Conservation (phyloP, 2,888 invertebrate genomes). For the Polyommatus iphigenia region DNA sequence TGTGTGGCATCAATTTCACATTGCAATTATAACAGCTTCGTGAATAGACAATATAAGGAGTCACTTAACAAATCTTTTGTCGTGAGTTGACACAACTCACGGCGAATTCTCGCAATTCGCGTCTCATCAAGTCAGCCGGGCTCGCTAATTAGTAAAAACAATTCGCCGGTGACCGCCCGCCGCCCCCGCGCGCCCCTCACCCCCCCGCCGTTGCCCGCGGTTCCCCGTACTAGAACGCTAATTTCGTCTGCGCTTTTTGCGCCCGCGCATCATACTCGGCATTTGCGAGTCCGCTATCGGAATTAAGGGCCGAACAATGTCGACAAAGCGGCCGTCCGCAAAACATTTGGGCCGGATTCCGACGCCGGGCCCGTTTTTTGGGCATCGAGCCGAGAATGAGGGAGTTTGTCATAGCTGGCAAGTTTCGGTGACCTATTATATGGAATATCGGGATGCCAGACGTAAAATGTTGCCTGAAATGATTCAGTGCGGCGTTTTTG, state of each 20-base stretch:
- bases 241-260: conserved; percentile 76
- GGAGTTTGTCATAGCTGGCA: conserved; percentile 77
- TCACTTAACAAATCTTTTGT: neutral
- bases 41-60: neutral
- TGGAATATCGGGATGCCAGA: conserved; percentile 70
- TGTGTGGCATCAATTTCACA: neutral
- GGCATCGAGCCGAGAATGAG: conserved; percentile 74
- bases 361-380: conserved; percentile 72
- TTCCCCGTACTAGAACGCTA: conserved; percentile 78
- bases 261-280: conserved; percentile 79
- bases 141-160: conserved; percentile 78
- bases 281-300: conserved; percentile 77
- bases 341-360: conserved; percentile 78
- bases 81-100: conserved; percentile 23
- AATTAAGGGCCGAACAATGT: conserved; percentile 80
- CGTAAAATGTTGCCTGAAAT: conserved; percentile 52
- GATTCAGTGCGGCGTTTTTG: conserved; percentile 31
- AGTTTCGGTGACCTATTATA: conserved; percentile 75
- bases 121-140: conserved; percentile 69
- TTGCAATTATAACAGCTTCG: neutral
- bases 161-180: conserved; percentile 70
- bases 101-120: conserved; percentile 23
- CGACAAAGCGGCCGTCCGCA: conserved; percentile 79
- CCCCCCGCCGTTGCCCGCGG: conserved; percentile 64
- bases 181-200: conserved; percentile 69